These are phyloP conservation scores for Coregonus suidteri DNA, from an alignment of 2,797 vertebrate species.

Conservation along the genomic window DNA sequence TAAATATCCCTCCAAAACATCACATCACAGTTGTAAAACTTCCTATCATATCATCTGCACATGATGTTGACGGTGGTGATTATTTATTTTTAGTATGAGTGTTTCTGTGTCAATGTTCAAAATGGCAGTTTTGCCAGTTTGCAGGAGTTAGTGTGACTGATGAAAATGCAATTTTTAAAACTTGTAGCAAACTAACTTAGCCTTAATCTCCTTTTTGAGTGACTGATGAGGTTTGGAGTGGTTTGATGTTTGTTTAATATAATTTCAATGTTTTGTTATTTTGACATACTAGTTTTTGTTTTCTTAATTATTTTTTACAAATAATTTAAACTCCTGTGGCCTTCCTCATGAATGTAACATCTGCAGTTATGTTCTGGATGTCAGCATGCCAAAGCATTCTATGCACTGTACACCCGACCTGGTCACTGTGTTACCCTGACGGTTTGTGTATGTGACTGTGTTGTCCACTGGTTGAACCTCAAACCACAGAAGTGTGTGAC, in stretches of 20 bases:
- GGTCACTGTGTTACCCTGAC: conserved; percentile 82
- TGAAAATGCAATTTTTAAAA: conserved; percentile 67
- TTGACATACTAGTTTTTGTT: conserved; percentile 52
- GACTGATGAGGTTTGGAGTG: conserved; percentile 53
- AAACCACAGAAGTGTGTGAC: conserved; percentile 51
- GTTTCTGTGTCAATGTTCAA: conserved; percentile 47
- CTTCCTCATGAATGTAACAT: conserved; percentile 87
- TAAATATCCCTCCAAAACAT: conserved; percentile 18
- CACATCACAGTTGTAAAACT: conserved; percentile 29
- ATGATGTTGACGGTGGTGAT: conserved; percentile 49
- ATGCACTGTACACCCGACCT: conserved; percentile 86
- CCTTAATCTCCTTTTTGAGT: conserved; percentile 75
- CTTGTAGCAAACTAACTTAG: conserved; percentile 79
- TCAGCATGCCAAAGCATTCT: conserved; percentile 89
- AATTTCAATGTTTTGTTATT: conserved; percentile 57
- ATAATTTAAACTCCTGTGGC: conserved; percentile 81
- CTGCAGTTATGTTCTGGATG: conserved; percentile 82
- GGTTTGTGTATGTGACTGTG: conserved; percentile 69
- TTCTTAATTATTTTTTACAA: conserved; percentile 59
- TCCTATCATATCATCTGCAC: conserved; percentile 44
- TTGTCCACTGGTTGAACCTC: conserved; percentile 66
- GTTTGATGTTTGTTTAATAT: conserved; percentile 39
- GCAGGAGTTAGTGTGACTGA: conserved; percentile 55
- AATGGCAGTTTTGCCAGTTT: conserved; percentile 53
- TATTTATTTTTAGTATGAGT: conserved; percentile 45